Evolutionary conservation across 2,797 vertebrate genomes (phyloP).

Genomic region (Spizella passerina): DNA sequence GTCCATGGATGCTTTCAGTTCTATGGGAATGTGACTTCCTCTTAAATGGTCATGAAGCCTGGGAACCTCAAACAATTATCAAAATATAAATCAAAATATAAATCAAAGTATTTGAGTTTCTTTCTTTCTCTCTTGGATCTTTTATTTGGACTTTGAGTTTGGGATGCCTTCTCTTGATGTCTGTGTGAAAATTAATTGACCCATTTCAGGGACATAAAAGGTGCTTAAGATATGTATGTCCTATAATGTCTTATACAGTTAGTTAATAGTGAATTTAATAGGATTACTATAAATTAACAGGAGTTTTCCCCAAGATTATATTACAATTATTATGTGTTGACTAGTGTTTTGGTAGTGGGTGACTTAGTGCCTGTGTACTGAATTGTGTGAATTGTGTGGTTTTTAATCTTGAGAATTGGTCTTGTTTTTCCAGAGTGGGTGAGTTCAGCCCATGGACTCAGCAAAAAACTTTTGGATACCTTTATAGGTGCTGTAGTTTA

Average conservation of each 20-base stretch:
- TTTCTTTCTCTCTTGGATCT: neutral
- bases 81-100: neutral
- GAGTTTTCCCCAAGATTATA: neutral
- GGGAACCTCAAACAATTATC: neutral
- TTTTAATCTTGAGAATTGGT: neutral
- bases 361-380: neutral
- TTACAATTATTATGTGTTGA: neutral
- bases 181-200: neutral
- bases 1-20: neutral
- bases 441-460: neutral
- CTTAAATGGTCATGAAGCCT: neutral
- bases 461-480: neutral
- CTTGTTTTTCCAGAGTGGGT: neutral
- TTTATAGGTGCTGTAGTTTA: neutral
- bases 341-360: neutral
- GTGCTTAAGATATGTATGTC: neutral
- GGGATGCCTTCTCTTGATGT: neutral
- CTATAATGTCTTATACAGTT: neutral
- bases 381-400: neutral
- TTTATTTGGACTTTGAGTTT: neutral
- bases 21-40: neutral
- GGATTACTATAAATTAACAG: neutral
- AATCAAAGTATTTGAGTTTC: neutral
- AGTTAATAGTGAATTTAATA: neutral
- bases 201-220: neutral